Percentiles rank a stretch among this genome's conserved stretches.
These are phyloP conservation scores for Nycteola revayana DNA, from an alignment of 2,888 invertebrate genomes.

Conservation along the genomic window DNA sequence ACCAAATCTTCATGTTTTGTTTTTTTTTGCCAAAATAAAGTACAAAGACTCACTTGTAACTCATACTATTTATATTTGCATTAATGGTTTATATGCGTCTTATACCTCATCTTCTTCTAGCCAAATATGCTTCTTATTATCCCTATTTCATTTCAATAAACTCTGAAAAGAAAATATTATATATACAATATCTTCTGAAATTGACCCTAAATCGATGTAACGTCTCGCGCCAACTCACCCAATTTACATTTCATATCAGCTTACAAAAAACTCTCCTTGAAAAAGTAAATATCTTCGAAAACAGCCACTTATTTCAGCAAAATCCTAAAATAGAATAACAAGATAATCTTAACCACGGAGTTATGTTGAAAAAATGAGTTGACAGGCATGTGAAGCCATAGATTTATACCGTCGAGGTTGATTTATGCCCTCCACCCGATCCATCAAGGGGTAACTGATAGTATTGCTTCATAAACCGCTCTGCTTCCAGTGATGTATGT, in stretches of 20 bases:
- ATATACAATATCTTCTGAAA: too few relatives aligned
- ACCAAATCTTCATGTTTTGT: too few relatives aligned
- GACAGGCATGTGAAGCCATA: slow-evolving; percentile 36
- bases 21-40: too few relatives aligned
- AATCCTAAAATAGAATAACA: slow-evolving; percentile 30
- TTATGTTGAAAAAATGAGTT: slow-evolving; percentile 30
- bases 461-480: slow-evolving; percentile 29
- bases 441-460: slow-evolving; percentile 48
- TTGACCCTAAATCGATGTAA: too few relatives aligned
- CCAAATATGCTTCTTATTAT: neutral
- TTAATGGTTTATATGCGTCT: too few relatives aligned
- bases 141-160: neutral
- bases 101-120: neutral
- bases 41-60: too few relatives aligned
- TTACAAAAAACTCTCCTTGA: too few relatives aligned
- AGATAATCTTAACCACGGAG: slow-evolving; percentile 34
- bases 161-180: too few relatives aligned
- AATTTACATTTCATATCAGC: too few relatives aligned
- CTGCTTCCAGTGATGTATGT: slow-evolving; percentile 30
- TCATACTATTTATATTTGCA: too few relatives aligned
- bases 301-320: slow-evolving; percentile 20
- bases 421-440: slow-evolving; percentile 49
- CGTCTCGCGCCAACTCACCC: too few relatives aligned
- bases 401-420: slow-evolving; percentile 46
- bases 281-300: too few relatives aligned